Conservation (phyloP, 2,113 vertebrate species). For the Protobothrops flavoviridis region DNA sequence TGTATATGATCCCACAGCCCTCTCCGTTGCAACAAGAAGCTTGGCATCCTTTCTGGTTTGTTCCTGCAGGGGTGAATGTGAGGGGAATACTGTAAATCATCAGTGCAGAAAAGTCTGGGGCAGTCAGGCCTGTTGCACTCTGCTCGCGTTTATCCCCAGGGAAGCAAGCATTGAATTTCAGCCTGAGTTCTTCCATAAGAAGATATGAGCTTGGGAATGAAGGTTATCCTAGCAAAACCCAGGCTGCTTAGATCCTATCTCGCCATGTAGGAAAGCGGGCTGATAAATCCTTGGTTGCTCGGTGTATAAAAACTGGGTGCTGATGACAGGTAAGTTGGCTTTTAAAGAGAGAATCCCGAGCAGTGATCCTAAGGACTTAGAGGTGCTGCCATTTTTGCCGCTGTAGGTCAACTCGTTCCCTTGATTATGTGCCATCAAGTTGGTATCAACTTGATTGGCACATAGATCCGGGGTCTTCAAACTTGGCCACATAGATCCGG, state of each 20-base stretch:
- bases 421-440: neutral
- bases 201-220: neutral
- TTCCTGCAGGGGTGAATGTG: neutral
- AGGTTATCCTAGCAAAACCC: neutral
- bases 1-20: neutral
- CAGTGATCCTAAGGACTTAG: neutral
- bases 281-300: neutral
- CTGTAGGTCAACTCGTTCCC: neutral
- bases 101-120: neutral
- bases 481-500: neutral
- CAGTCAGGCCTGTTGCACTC: neutral
- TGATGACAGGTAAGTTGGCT: neutral
- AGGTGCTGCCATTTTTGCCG: neutral
- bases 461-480: neutral
- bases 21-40: neutral
- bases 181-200: neutral
- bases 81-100: neutral
- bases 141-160: neutral
- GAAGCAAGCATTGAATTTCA: neutral
- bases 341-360: neutral
- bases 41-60: neutral
- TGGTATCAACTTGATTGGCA: neutral
- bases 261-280: neutral
- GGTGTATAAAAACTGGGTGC: neutral
- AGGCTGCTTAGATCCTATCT: neutral